Conservation (phyloP, 2,888 invertebrate species). For the Melanargia galathea region DNA sequence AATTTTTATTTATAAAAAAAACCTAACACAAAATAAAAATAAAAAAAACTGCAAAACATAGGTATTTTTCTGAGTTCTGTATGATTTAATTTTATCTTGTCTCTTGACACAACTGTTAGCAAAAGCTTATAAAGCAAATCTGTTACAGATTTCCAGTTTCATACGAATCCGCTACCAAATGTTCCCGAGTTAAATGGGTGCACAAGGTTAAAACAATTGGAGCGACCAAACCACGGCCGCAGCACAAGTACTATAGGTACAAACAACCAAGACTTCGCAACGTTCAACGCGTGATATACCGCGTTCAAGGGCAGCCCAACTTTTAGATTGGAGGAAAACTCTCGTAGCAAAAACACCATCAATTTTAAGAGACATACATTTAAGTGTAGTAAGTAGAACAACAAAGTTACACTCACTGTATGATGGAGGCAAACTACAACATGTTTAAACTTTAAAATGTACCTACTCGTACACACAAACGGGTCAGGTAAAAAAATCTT, state of each 20-base stretch:
- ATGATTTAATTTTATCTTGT: too few relatives aligned
- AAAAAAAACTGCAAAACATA: too few relatives aligned
- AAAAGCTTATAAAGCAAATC: not conserved
- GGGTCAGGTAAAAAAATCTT: too few relatives aligned
- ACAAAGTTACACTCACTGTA: not conserved
- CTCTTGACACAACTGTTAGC: not conserved
- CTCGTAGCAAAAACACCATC: constrained; percentile 5
- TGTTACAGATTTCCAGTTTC: constrained; percentile 25
- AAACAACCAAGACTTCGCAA: constrained; percentile 14
- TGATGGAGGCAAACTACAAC: not conserved
- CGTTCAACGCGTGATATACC: constrained; percentile 23
- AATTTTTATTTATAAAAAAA: too few relatives aligned
- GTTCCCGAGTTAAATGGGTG: constrained; percentile 54
- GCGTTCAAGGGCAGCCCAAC: constrained; percentile 25
- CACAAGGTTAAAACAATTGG: constrained; percentile 74
- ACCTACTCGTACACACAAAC: too few relatives aligned
- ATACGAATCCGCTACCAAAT: constrained; percentile 42
- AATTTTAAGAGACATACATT: not conserved
- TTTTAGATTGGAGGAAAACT: constrained; percentile 21
- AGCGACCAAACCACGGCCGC: constrained; percentile 57
- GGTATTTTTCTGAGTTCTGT: too few relatives aligned
- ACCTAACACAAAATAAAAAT: too few relatives aligned
- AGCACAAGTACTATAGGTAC: constrained; percentile 43
- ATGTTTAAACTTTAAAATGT: not conserved
- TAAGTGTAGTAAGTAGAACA: not conserved